These are phyloP conservation scores for Diacarnus erythraeanus DNA, from an alignment of 37 sponge, comb jelly and placozoan species.

Conservation along the genomic window DNA sequence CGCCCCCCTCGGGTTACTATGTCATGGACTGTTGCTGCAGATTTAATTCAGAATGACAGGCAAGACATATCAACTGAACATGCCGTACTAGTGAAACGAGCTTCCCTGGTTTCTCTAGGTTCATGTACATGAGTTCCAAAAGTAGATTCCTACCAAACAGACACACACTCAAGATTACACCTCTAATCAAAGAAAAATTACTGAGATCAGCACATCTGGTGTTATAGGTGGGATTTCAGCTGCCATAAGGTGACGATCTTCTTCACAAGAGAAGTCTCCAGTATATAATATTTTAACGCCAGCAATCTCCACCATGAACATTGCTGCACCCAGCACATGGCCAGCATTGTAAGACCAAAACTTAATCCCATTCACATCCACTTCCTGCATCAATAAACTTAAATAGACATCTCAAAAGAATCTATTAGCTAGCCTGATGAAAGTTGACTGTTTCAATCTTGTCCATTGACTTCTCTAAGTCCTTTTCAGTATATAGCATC, in stretches of 20 bases:
- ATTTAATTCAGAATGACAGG: neutral
- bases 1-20: conserved; percentile 95
- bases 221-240: conserved; percentile 87
- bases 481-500: conserved; percentile 95
- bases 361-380: conserved; percentile 93
- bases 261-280: conserved; percentile 97
- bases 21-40: conserved; percentile 81
- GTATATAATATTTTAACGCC: conserved; percentile 96
- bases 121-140: conserved; percentile 96
- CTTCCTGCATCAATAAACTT: conserved; percentile 54
- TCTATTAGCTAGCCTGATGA: conserved; percentile 67
- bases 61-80: neutral
- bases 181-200: conserved; percentile 31
- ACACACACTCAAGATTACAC: neutral
- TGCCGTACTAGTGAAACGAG: conserved; percentile 83
- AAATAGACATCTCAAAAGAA: neutral
- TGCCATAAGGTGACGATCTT: conserved; percentile 97
- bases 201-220: conserved; percentile 91
- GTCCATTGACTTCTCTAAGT: conserved; percentile 93
- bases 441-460: conserved; percentile 97
- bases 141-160: conserved; percentile 77
- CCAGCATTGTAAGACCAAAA: conserved; percentile 98
- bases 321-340: conserved; percentile 98
- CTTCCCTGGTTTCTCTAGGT: conserved; percentile 85
- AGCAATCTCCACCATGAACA: conserved; percentile 99